Conservation (phyloP, 2,888 invertebrate genomes). For the Flexamia atlantica region DNA sequence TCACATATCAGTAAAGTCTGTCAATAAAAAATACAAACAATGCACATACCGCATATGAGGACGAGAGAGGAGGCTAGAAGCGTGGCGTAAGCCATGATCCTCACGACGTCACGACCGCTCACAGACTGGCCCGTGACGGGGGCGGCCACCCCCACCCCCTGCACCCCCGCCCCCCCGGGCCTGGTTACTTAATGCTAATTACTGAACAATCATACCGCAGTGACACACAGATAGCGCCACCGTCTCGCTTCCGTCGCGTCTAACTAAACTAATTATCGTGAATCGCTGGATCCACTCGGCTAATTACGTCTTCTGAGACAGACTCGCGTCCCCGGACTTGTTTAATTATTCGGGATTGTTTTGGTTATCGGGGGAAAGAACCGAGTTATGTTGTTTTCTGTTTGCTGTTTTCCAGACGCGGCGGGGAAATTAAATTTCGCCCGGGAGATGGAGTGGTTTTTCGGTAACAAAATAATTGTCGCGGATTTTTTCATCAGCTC, state of each 20-base stretch:
- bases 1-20: no score
- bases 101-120: background rate
- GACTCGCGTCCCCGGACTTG: slow-evolving; percentile 12
- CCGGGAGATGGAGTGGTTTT: no score
- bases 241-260: background rate
- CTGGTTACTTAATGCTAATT: slow-evolving; percentile 22
- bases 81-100: background rate
- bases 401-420: no score
- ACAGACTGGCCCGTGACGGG: background rate
- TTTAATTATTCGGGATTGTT: slow-evolving; percentile 14
- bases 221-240: slow-evolving; percentile 20
- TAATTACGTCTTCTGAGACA: slow-evolving; percentile 10
- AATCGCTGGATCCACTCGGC: slow-evolving; percentile 7
- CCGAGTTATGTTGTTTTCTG: slow-evolving; percentile 1
- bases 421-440: background rate
- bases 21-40: background rate
- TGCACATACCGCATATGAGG: background rate
- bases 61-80: background rate
- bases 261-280: slow-evolving; percentile 30
- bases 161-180: background rate
- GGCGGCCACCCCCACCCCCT: background rate
- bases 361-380: background rate
- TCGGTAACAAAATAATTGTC: no score
- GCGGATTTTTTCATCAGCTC: no score
- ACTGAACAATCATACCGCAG: slow-evolving; percentile 1